Evolutionary conservation across 2,888 invertebrate genomes (phyloP).

Genomic region (Pheosia tremula): DNA sequence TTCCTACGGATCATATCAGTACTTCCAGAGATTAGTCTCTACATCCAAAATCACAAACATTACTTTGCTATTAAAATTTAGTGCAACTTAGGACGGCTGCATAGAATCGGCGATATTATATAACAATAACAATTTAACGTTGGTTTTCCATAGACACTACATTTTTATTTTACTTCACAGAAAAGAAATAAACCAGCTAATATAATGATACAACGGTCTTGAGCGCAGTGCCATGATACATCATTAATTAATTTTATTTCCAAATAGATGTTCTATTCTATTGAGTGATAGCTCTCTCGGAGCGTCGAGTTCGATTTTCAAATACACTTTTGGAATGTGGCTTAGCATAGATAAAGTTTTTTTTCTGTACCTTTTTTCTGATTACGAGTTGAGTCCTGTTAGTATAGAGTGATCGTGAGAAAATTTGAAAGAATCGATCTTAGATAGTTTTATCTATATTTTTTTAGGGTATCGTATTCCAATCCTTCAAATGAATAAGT

Average conservation of each 20-base stretch:
- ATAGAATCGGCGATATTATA: too few species aligned
- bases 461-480: neutral
- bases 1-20: too few species aligned
- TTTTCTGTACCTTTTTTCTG: neutral
- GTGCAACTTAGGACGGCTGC: too few species aligned
- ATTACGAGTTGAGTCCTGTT: conserved; percentile 1
- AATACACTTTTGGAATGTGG: conserved; percentile 38
- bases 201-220: too few species aligned
- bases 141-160: too few species aligned
- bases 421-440: neutral
- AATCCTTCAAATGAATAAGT: too few species aligned
- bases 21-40: too few species aligned
- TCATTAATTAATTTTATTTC: conserved; percentile 60
- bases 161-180: too few species aligned
- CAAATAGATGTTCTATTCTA: conserved; percentile 43
- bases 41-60: too few species aligned
- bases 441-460: neutral
- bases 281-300: conserved; percentile 48
- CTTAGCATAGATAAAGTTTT: conserved; percentile 12
- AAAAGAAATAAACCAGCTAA: too few species aligned
- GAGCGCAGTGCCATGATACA: conserved; percentile 34
- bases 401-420: conserved; percentile 3
- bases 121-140: too few species aligned
- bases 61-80: too few species aligned
- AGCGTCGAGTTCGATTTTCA: conserved; percentile 22